These are phyloP conservation scores for Anhinga rufa DNA, from an alignment of 2,113 vertebrate genomes.

Conservation along the genomic window DNA sequence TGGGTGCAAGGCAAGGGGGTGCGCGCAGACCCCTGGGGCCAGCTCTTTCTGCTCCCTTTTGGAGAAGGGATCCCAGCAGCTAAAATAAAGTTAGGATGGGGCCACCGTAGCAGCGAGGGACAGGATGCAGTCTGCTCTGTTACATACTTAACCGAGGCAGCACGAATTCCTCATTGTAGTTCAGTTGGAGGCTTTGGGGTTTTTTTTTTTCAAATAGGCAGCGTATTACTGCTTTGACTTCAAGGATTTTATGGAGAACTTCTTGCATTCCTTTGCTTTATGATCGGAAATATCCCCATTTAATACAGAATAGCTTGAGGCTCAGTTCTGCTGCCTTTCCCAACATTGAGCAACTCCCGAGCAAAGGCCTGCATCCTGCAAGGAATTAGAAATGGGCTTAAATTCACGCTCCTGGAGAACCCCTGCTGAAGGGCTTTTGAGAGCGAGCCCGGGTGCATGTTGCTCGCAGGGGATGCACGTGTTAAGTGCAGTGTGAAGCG, in stretches of 20 bases:
- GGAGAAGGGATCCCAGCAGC: not conserved
- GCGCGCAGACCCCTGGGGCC: not conserved
- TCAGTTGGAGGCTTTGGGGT: not conserved
- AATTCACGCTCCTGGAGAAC: not conserved
- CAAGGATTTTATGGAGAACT: conserved; percentile 17
- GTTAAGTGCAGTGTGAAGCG: not conserved
- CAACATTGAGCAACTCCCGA: not conserved
- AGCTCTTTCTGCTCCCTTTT: not conserved
- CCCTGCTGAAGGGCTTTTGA: not conserved
- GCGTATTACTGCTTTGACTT: not conserved
- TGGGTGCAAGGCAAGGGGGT: not conserved
- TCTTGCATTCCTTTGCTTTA: conserved; percentile 53
- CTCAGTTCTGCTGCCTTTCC: not conserved
- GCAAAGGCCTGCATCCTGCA: not conserved
- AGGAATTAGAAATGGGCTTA: not conserved
- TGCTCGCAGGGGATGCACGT: rapidly evolving
- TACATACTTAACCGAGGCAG: not conserved
- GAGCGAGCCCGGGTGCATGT: rapidly evolving
- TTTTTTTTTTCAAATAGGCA: not conserved
- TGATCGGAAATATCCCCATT: conserved; percentile 47
- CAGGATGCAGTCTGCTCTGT: not conserved
- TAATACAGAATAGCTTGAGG: conserved; percentile 14
- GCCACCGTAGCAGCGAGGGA: not conserved
- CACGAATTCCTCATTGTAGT: not conserved
- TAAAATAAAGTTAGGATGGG: not conserved